Percentiles rank a stretch among this genome's conserved stretches.
phyloP scores from a whole-genome alignment of 2,888 invertebrate species.

The Ptilodon capucinus region DNA sequence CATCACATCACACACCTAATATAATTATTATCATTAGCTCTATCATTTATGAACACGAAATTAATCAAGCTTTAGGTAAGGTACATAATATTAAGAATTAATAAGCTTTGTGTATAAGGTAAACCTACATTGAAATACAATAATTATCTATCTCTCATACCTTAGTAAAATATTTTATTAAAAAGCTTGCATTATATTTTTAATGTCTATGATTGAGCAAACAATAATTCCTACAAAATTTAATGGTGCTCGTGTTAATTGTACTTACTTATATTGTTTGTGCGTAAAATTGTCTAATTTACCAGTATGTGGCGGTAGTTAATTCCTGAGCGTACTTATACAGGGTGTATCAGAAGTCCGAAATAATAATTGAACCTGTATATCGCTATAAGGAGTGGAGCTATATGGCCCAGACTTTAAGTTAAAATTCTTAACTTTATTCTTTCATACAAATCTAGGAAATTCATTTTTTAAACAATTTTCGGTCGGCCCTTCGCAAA shows the following conservation, averaged over 20 bases:
- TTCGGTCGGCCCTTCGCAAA: too few species aligned
- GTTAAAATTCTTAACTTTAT: too few species aligned
- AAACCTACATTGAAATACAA: neutral
- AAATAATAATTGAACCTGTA: too few species aligned
- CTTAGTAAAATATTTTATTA: conserved; percentile 14
- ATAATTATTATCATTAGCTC: conserved; percentile 23
- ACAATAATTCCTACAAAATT: conserved; percentile 40
- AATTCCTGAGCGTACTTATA: conserved; percentile 36
- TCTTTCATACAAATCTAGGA: too few species aligned
- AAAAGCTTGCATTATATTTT: conserved; percentile 30
- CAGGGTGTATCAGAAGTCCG: too few species aligned
- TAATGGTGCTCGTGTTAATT: conserved; percentile 38
- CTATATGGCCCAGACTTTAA: too few species aligned
- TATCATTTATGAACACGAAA: conserved; percentile 16
- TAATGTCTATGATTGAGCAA: conserved; percentile 58
- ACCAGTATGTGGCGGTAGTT: conserved; percentile 55
- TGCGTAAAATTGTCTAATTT: conserved; percentile 48
- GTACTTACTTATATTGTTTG: conserved; percentile 32
- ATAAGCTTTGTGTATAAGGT: neutral
- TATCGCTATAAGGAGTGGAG: too few species aligned
- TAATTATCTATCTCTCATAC: neutral
- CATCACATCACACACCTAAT: conserved; percentile 35
- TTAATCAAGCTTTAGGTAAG: conserved; percentile 16
- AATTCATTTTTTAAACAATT: too few species aligned
- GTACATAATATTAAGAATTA: neutral